Base-by-base conservation (phyloP, 1,140 invertebrate genomes). In the Nomia melanderi region DNA sequence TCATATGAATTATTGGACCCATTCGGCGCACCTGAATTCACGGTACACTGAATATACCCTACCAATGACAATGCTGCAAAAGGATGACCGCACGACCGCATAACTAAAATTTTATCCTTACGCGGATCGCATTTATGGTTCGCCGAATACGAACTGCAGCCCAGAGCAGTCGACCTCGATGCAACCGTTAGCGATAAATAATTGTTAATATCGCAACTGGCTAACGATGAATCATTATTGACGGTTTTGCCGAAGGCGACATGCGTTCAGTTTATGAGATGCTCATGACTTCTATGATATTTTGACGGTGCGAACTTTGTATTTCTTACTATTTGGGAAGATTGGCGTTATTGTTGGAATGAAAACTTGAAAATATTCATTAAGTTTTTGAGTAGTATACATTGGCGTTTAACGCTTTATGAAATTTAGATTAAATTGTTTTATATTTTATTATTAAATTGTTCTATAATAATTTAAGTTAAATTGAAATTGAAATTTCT, bases 181-280 rank as follows among this genome's bases (percentile, higher is more conserved):
- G n/a, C 39, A 54, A 23, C 33, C 41, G 39, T 17, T 64, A 23
- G 23, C 53, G 17, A 75, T 75, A 67, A 67, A 69, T 75, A 67
- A 75, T 57, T 33, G 29, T 27, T 8, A 54, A 33, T 59, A 69
- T 27, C 20, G n/a, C 47, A 29, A 47, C 54, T 33, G 29, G 53
- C 25, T 33, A 20, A 11, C 23, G 27, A 27, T 75, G 53, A 57
- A 75, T 73, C 60, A 64, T 57, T 59, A 67, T 75, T 67, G 53
- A 67, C 29, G 3, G 1, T n/a, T 53, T 11, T 54, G 33, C 27
- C 27, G 20, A 31, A 57, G 54, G 54, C 54, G 27, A 57, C 7
- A 1, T 31, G 27, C 14, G 5, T 29, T 20, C 12, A 8, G 7
- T 57, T 57, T 57, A 20, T 8, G 54, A 31, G 27, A 57, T 17